Evolutionary conservation across 2,797 vertebrate genomes (phyloP), one percentile per base, ranked within the genome.

Genomic region (Zenarchopterus dispar): DNA sequence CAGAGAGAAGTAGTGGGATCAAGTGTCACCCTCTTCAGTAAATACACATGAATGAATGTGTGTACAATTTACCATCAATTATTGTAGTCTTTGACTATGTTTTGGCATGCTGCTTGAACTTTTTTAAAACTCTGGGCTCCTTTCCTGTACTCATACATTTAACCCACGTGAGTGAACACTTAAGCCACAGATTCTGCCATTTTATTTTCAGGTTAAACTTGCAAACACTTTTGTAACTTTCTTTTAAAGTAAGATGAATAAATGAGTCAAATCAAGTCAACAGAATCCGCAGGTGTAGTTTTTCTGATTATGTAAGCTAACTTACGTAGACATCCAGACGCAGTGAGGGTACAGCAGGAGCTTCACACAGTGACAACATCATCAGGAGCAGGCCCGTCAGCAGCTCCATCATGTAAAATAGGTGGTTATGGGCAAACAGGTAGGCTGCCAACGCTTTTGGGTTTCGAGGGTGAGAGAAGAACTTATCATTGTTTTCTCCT

Each of bases 401-500:
- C 80, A 99, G 93, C 92, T 99, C 97, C 97, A 99, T 96, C 88
- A 98, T 91, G 90, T 99, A 98, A 90, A 98, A 99, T 73, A 96
- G 84, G 87, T 98, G 97, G 88, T 97, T 99, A 89, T 99, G 97
- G 47, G 92, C 96, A 58, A 98, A 98, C 92, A 98, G 94, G 93
- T 99, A 99, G 18, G 97, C 97, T 3, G 96, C 94, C 80, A 99
- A 91, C 0, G 96, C 96, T 73, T 92, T 94, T 62, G 96, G 93
- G 80, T 95, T 95, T 84, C 95, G 95, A 41, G 97, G 97, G 80
- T 99, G 97, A 7, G 96, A 97, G 92, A 96, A 96, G 89, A 99
- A 99, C 83, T 99, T 98, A 81, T 99, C 97, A 0, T 99, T 99
- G 82, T 99, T 97, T 90, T 97, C 96, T 62, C 97, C 97, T 92